phyloP scores from a whole-genome alignment of 2,797 vertebrate genomes.

The Mus minutoides region DNA sequence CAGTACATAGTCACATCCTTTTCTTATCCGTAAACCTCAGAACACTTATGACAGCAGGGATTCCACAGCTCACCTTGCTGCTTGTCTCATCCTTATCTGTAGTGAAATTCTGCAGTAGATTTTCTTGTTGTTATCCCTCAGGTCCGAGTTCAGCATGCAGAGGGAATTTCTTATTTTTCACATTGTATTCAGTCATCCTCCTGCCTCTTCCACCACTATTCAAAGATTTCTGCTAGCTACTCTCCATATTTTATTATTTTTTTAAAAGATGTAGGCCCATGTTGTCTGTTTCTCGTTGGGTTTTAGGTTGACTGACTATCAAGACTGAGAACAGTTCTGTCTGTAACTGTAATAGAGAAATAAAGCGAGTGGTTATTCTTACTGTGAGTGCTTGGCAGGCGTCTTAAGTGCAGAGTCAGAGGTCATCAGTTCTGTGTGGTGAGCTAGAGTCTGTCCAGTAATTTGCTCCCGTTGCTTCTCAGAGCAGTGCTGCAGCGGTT shows the following conservation, averaged over 20 bases:
- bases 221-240: conserved; percentile 61
- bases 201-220: neutral
- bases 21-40: conserved; percentile 61
- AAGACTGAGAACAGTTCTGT: conserved; percentile 57
- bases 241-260: conserved; percentile 35
- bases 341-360: conserved; percentile 59
- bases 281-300: conserved; percentile 40
- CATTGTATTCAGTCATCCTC: conserved; percentile 6
- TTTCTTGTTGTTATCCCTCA: conserved; percentile 58
- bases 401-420: conserved; percentile 75
- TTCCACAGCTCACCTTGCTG: conserved; percentile 44
- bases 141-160: conserved; percentile 59
- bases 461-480: conserved; percentile 77
- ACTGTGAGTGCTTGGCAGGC: conserved; percentile 84
- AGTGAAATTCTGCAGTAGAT: conserved; percentile 56
- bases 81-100: conserved; percentile 53
- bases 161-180: conserved; percentile 19
- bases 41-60: conserved; percentile 7
- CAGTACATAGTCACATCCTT: neutral
- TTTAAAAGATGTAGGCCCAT: conserved; percentile 20
- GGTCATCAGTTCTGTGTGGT: conserved; percentile 82
- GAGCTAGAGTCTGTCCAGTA: conserved; percentile 75
- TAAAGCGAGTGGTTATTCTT: conserved; percentile 76
- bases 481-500: conserved; percentile 76
- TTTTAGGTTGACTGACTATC: conserved; percentile 65